phyloP scores from a whole-genome alignment of 2,888 invertebrate species.

The Embidobia sp. region DNA sequence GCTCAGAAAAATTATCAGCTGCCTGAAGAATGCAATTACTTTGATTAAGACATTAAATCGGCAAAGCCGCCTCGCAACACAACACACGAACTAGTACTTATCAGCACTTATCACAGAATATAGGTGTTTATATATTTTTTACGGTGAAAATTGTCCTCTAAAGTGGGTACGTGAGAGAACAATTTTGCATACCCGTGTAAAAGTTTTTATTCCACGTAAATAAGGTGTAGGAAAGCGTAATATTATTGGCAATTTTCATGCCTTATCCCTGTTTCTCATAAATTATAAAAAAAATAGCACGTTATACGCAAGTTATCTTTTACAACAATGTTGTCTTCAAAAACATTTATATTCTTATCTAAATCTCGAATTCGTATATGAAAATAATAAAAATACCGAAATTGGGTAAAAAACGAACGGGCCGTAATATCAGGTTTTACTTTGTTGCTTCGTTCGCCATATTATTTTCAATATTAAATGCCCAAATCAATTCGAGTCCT shows the following conservation, averaged over 20 bases:
- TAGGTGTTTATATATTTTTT: slow-evolving; percentile 47
- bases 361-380: too few relatives aligned
- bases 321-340: too few relatives aligned
- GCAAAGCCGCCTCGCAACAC: slow-evolving; percentile 31
- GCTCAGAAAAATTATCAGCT: slow-evolving; percentile 28
- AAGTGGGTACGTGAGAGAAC: slow-evolving; percentile 48
- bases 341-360: too few relatives aligned
- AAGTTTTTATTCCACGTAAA: slow-evolving; percentile 40
- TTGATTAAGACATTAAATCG: slow-evolving; percentile 60
- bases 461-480: slow-evolving; percentile 32
- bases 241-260: slow-evolving; percentile 61
- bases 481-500: slow-evolving; percentile 29
- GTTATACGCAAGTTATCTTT: background rate
- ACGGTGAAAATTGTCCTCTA: slow-evolving; percentile 57
- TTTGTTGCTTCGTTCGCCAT: too few relatives aligned
- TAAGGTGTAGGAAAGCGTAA: slow-evolving; percentile 51
- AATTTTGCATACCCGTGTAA: slow-evolving; percentile 50
- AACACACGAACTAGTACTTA: slow-evolving; percentile 52
- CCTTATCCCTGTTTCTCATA: slow-evolving; percentile 28
- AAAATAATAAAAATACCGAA: too few relatives aligned
- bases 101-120: slow-evolving; percentile 60
- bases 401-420: too few relatives aligned
- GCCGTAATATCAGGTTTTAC: too few relatives aligned
- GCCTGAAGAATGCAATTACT: slow-evolving; percentile 29
- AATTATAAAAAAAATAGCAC: slow-evolving; percentile 33